Evolutionary conservation across 2,113 vertebrate genomes (phyloP), one percentile per base, ranked within the genome.

Genomic region (Ahaetulla prasina): DNA sequence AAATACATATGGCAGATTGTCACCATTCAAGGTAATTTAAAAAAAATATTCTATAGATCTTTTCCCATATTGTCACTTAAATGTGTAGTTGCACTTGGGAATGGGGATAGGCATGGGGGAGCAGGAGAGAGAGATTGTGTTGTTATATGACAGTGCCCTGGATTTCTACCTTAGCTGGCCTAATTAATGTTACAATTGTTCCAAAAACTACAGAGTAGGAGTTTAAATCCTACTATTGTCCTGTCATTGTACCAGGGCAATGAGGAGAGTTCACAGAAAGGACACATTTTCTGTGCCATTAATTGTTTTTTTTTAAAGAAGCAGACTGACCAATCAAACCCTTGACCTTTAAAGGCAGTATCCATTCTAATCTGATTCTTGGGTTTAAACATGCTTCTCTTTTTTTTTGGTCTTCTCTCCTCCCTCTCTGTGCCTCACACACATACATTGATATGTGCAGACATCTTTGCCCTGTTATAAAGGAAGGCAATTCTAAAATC

Each of bases 241-340:
- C 95, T 96, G 93, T 93, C 96, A 68, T 68, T 98, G 98, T 98
- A 97, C 98, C 97, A 96, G 98, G 98, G 98, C 98, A 98, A 98
- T 98, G 96, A 96, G 96, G 96, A 95, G 98, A 97, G 99, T 99
- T 99, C 99, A 99, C 95, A 94, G 94, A 98, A 96, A 97, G 99
- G 99, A 98, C 99, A 99, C 97, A 97, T 97, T 97, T 98, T 98
- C 98, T 98, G 97, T 97, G 98, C 98, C 98, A 99, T 99, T 99
- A 98, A 97, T 97, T 97, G 96, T 98, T 98, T 98, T 95, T 95
- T 98, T 98, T 98, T 89, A 97, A 98, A 97, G 98, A 97, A 97
- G 97, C 94, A 98, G 97, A 96, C 96, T 98, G 98, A 98, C 98
- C 98, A 97, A 97, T 98, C 98, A 99, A 99, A 99, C 98, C 97